Conservation (phyloP, 53 echinoderm and acorn worm species). For the Holothuria scabra region DNA sequence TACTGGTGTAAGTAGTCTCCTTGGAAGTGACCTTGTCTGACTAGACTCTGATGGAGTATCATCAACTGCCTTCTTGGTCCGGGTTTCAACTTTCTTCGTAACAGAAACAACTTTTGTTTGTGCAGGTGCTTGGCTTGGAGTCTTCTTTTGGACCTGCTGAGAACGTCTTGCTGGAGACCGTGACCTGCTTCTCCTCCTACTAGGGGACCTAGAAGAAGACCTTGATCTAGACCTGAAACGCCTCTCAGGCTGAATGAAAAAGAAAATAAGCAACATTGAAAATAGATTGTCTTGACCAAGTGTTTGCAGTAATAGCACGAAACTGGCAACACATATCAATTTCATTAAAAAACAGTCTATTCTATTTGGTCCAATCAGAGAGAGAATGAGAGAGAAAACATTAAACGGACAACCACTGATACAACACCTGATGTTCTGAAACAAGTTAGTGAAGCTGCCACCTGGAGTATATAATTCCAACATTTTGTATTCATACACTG, state of each 20-base stretch:
- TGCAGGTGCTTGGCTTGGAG: conserved; percentile 1
- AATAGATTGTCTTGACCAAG: too few relatives aligned
- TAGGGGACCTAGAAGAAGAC: conserved; percentile 49
- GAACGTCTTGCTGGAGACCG: conserved; percentile 49
- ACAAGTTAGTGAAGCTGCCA: too few relatives aligned
- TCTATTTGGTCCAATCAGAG: too few relatives aligned
- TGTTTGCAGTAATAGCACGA: too few relatives aligned
- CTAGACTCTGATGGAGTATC: not conserved
- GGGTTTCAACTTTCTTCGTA: not conserved
- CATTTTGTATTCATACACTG: too few relatives aligned
- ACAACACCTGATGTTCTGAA: too few relatives aligned
- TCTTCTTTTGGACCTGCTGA: conserved; percentile 7
- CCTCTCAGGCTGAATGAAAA: conserved; percentile 1
- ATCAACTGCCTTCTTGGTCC: conserved; percentile 9
- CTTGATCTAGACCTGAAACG: conserved; percentile 35
- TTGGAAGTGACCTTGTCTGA: conserved; percentile 27
- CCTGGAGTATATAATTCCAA: too few relatives aligned
- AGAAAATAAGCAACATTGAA: too few relatives aligned
- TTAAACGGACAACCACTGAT: too few relatives aligned
- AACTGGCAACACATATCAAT: too few relatives aligned
- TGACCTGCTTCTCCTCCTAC: conserved; percentile 53
- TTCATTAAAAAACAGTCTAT: too few relatives aligned
- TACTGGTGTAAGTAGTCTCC: conserved; percentile 46
- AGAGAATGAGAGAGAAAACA: too few relatives aligned
- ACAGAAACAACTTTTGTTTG: conserved; percentile 22